Evolutionary conservation across 2,888 invertebrate species (phyloP).

Genomic region (Sialis fuliginosa): DNA sequence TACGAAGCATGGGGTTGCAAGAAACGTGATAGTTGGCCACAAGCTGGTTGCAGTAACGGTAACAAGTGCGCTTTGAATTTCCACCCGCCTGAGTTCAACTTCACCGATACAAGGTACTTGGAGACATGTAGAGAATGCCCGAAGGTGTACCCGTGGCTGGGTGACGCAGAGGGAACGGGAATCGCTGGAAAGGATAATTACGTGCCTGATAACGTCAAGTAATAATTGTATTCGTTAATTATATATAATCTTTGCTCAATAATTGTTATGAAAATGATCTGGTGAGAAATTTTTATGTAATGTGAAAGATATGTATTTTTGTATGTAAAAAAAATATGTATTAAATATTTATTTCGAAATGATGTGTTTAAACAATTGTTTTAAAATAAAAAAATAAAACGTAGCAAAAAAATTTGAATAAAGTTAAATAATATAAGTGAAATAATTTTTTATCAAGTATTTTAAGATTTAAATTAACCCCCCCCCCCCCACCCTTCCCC

Average conservation of each 20-base stretch:
- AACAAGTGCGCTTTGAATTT: constrained; percentile 73
- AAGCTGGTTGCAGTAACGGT: constrained; percentile 58
- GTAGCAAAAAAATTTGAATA: too few species aligned
- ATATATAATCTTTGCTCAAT: not conserved
- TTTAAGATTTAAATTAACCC: too few species aligned
- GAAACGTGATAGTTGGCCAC: constrained; percentile 46
- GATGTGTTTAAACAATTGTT: not conserved
- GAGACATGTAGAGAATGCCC: constrained; percentile 78
- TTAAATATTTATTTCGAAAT: not conserved
- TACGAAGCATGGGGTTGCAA: constrained; percentile 73
- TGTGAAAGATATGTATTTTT: not conserved
- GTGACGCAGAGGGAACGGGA: constrained; percentile 71
- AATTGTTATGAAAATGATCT: not conserved
- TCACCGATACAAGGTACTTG: constrained; percentile 71
- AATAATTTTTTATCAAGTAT: too few species aligned
- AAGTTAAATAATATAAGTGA: too few species aligned
- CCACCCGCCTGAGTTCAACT: constrained; percentile 55
- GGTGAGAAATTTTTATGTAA: not conserved
- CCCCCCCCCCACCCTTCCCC: too few species aligned
- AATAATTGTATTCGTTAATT: constrained; percentile 7
- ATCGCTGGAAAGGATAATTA: constrained; percentile 65
- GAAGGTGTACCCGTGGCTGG: constrained; percentile 73
- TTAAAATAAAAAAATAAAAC: too few species aligned
- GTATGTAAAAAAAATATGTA: not conserved
- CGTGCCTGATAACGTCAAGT: constrained; percentile 45